phyloP scores from a whole-genome alignment of 35 echinoderm and acorn worm genomes.

The Diadema setosum region DNA sequence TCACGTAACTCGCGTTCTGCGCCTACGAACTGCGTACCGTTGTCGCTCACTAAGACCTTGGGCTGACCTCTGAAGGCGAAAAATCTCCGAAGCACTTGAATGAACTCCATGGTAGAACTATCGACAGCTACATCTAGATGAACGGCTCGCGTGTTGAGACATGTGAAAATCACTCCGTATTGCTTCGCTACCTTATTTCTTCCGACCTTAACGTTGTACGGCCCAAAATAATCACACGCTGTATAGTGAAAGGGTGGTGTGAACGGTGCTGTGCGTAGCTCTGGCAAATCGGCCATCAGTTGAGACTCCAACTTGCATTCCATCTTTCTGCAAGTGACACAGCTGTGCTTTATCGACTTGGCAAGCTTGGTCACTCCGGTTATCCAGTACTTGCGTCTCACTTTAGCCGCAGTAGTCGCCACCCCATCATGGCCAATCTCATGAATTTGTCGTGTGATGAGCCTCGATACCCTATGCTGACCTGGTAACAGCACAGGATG shows the following conservation, averaged over 20 bases:
- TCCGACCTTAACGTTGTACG: slow-evolving; percentile 19
- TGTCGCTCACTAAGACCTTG: too few species aligned
- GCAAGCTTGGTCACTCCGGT: not conserved
- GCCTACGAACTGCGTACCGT: too few species aligned
- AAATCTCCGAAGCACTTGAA: slow-evolving; percentile 53
- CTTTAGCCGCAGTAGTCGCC: slow-evolving; percentile 37
- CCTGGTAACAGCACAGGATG: not conserved
- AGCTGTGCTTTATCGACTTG: slow-evolving; percentile 40
- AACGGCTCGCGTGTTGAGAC: slow-evolving; percentile 38
- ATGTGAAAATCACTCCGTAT: slow-evolving; percentile 62
- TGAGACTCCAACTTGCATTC: slow-evolving; percentile 33
- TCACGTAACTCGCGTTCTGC: too few species aligned
- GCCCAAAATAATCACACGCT: slow-evolving; percentile 50
- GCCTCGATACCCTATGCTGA: not conserved
- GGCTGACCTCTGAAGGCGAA: slow-evolving; percentile 22
- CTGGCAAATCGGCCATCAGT: slow-evolving; percentile 52
- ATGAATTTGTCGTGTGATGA: not conserved
- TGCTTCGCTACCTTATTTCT: slow-evolving; percentile 45
- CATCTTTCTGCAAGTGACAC: slow-evolving; percentile 22
- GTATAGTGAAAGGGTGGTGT: slow-evolving; percentile 49
- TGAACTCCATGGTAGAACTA: slow-evolving; percentile 54
- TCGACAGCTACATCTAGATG: slow-evolving; percentile 57
- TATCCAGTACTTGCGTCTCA: slow-evolving; percentile 35
- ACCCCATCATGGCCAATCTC: not conserved
- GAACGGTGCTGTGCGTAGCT: not conserved